Conservation (phyloP, 2,113 vertebrate genomes). For the Larimichthys crocea region DNA sequence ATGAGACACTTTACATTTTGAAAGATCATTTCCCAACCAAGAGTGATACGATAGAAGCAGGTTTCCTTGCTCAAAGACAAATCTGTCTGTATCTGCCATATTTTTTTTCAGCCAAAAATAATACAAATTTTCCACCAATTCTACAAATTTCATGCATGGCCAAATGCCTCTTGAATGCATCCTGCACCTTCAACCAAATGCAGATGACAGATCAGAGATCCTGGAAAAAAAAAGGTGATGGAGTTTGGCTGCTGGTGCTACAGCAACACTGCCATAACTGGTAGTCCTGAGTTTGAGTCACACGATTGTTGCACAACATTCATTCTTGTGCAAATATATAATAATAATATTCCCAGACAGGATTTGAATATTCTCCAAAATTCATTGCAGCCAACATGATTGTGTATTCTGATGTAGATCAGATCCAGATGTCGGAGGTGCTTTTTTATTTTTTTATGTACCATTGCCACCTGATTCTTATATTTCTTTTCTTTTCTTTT, state of each 20-base stretch:
- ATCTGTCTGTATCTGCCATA: neutral
- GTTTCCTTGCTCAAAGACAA: neutral
- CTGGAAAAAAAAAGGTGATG: neutral
- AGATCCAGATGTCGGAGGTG: constrained; percentile 9
- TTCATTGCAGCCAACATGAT: neutral
- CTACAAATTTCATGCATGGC: neutral
- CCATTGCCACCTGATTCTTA: constrained; percentile 24
- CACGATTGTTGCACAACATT: neutral
- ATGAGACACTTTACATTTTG: neutral
- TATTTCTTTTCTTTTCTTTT: too few species aligned
- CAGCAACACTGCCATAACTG: neutral
- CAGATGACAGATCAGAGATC: neutral
- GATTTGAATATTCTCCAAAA: constrained; percentile 2
- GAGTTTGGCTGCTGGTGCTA: neutral
- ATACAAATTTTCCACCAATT: neutral
- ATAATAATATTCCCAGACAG: constrained; percentile 6
- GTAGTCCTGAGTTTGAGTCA: neutral
- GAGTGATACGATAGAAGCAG: too few species aligned
- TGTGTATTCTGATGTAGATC: constrained; percentile 13
- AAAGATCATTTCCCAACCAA: neutral
- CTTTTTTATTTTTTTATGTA: constrained; percentile 18
- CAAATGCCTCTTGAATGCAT: neutral
- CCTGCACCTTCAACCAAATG: neutral
- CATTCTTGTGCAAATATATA: neutral
- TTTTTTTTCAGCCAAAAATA: neutral